A percentile compares a stretch with the other conserved stretches of the same genome.
These are phyloP conservation scores for Catajapyx aquilonaris DNA, from an alignment of 1,140 invertebrate genomes.

Conservation along the genomic window DNA sequence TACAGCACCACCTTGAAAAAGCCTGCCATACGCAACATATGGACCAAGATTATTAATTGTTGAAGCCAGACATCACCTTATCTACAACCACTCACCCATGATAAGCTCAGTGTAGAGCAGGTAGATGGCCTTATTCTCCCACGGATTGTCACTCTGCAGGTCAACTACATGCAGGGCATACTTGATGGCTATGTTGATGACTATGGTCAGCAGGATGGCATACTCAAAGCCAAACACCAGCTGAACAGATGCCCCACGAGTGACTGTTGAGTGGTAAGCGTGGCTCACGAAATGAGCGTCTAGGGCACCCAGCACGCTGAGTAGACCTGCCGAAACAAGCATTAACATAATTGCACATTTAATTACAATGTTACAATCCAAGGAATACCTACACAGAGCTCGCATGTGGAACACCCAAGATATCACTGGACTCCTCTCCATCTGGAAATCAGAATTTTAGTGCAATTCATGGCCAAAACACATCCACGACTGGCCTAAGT, in stretches of 20 bases:
- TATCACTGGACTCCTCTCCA: constrained; percentile 96
- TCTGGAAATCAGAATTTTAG: no score
- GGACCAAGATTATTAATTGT: no score
- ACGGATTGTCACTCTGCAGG: constrained; percentile 84
- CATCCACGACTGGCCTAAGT: no score
- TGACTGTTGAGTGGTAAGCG: constrained; percentile 84
- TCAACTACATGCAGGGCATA: constrained; percentile 88
- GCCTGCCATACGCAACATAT: no score
- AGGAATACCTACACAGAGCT: constrained; percentile 44
- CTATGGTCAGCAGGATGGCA: constrained; percentile 85
- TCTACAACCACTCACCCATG: constrained; percentile 68
- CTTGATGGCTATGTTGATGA: constrained; percentile 85
- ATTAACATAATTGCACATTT: no score
- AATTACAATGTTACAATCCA: no score
- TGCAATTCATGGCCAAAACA: no score
- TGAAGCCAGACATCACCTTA: no score
- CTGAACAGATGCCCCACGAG: constrained; percentile 90
- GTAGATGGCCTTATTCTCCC: constrained; percentile 98
- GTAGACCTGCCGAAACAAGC: constrained; percentile 42
- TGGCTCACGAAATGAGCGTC: constrained; percentile 82
- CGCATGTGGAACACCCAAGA: constrained; percentile 87
- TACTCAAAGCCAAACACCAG: constrained; percentile 99
- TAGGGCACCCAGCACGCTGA: constrained; percentile 54
- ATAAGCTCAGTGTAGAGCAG: constrained; percentile 89
- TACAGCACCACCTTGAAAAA: constrained; percentile 75